A percentile compares a stretch with the other conserved stretches of the same genome.
Conservation (phyloP, 2,888 invertebrate genomes). For the Rhorus exstirpatorius region DNA sequence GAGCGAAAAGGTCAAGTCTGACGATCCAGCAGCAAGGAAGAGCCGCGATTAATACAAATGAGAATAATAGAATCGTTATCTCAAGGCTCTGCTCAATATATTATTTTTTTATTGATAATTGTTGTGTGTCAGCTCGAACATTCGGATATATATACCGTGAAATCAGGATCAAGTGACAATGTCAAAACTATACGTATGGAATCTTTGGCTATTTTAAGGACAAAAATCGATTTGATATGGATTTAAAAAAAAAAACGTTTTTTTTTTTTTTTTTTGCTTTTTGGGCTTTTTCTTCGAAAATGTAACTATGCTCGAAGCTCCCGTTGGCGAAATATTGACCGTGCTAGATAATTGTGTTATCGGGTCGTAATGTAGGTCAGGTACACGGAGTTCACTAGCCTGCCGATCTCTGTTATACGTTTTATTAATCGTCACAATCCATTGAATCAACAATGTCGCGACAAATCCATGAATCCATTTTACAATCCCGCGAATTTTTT, state of each 20-base stretch:
- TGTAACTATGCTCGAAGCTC: no score
- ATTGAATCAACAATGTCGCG: constrained; percentile 2
- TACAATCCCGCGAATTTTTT: no score
- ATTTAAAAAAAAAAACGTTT: no score
- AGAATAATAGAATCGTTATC: constrained; percentile 23
- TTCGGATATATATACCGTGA: constrained; percentile 3
- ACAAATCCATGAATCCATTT: no score
- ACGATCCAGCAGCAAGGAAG: constrained; percentile 2
- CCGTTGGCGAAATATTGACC: constrained; percentile 27
- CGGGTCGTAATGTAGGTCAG: constrained; percentile 45
- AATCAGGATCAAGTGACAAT: constrained; percentile 41
- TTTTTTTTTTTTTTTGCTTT: neutral
- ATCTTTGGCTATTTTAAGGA: neutral
- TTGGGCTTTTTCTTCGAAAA: neutral
- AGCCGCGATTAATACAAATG: neutral
- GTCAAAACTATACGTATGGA: constrained; percentile 25
- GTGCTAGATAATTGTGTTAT: constrained; percentile 37
- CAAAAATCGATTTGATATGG: neutral
- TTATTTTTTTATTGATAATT: neutral
- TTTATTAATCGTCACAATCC: constrained; percentile 2
- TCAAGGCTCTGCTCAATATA: neutral
- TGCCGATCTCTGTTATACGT: neutral
- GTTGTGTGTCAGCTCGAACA: neutral
- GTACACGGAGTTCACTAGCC: constrained; percentile 43
- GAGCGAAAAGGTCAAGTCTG: constrained; percentile 10